Evolutionary conservation across 2,113 vertebrate species (phyloP), one percentile per base, ranked within the genome.

Genomic region (Notothenia rossii): DNA sequence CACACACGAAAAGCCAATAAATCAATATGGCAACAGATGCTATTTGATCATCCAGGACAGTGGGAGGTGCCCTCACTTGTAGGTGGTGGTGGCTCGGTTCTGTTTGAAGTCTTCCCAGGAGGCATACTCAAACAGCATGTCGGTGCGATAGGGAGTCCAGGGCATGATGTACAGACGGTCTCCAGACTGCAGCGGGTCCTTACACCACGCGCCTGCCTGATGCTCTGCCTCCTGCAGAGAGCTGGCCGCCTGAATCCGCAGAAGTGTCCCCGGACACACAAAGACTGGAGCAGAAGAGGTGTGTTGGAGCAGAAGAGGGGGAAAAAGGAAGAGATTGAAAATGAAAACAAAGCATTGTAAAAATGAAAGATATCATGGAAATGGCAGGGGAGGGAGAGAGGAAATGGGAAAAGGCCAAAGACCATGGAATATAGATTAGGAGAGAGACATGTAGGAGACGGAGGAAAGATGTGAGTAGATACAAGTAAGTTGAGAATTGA

Each of bases 121-220:
- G 0, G 96, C 96, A 14, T 98, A 99, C 75, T 99, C 97, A 2
- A 96, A 97, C 79, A 99, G 94, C 45, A 96, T 97, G 93, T 99
- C 98, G 0, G 97, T 98, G 86, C 98, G 96, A 88, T 98, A 98
- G 17, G 98, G 98, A 5, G 96, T 96, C 98, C 98, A 99, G 5
- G 98, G 97, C 96, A 99, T 97, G 77, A 97, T 96, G 53, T 98
- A 99, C 36, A 99, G 96, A 2, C 97, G 96, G 83, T 99, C 98
- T 1, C 97, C 97, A 0, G 97, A 96, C 87, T 98, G 97, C 60
- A 99, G 96, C 0, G 98, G 98, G 91, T 99, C 98, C 86, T 97
- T 97, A 90, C 98, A 99, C 98, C 98, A 99, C 0, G 97, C 97
- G 17, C 98, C 98, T 0, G 97, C 96, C 85, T 98, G 97, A 86